Evolutionary conservation across 1,140 invertebrate genomes (phyloP).

Genomic region (Drosophila teissieri): DNA sequence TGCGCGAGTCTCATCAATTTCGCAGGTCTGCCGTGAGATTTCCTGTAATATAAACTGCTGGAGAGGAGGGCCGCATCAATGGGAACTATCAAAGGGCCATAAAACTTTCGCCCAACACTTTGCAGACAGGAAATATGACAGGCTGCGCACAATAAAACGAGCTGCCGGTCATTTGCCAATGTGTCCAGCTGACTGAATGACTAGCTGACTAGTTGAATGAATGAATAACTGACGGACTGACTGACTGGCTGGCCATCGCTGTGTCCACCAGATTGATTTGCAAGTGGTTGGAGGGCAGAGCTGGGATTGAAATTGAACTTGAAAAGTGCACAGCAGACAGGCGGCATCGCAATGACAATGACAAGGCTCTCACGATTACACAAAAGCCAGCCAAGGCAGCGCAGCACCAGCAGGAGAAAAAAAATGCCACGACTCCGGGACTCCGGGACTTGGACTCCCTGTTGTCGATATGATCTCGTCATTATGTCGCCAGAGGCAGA

Average conservation of each 20-base stretch:
- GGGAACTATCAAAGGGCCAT: conserved; percentile 52
- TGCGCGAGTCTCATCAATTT: conserved; percentile 8
- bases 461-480: conserved; percentile 77
- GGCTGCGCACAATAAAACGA: conserved; percentile 35
- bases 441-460: conserved; percentile 21
- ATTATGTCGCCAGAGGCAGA: conserved; percentile 52
- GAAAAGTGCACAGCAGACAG: conserved; percentile 71
- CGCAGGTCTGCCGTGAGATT: conserved; percentile 28
- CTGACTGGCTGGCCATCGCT: conserved; percentile 19
- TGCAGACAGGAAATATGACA: conserved; percentile 67
- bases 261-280: conserved; percentile 54
- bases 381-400: conserved; percentile 19
- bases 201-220: background rate
- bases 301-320: conserved; percentile 76
- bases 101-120: conserved; percentile 61
- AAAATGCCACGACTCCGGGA: conserved; percentile 57
- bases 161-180: conserved; percentile 60
- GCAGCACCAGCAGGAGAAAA: conserved; percentile 32
- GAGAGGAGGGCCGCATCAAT: conserved; percentile 22
- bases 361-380: conserved; percentile 65
- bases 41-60: conserved; percentile 47
- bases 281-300: conserved; percentile 25
- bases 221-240: conserved; percentile 20
- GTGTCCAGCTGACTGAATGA: conserved; percentile 27
- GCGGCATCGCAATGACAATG: conserved; percentile 41